A percentile compares a stretch with the other conserved stretches of the same genome.
These are phyloP conservation scores for Actinia tenebrosa DNA, from an alignment of 64 coral and sea anemone species.

Conservation along the genomic window DNA sequence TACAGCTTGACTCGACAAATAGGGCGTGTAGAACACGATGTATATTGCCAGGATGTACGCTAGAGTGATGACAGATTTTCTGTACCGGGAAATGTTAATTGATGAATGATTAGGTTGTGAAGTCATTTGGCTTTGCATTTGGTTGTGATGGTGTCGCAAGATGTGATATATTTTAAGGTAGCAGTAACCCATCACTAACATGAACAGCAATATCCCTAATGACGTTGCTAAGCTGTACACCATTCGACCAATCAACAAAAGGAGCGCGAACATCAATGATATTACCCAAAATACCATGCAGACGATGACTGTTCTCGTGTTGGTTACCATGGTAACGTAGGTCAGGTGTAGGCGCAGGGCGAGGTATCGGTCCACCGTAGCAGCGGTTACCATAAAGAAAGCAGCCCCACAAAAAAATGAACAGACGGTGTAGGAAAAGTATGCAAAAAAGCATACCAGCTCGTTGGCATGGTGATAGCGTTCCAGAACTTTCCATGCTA, in stretches of 20 bases:
- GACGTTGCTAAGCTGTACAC: neutral
- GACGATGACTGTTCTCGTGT: neutral
- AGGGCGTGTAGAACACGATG: neutral
- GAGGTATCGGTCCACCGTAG: neutral
- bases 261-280: neutral
- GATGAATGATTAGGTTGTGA: neutral
- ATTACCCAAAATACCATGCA: neutral
- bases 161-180: slow-evolving; percentile 11
- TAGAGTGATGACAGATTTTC: neutral
- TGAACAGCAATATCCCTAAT: neutral
- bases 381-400: neutral
- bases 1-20: neutral
- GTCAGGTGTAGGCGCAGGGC: neutral
- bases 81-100: neutral
- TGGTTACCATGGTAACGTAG: neutral
- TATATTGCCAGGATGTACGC: neutral
- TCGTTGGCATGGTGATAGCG: neutral
- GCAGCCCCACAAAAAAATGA: neutral
- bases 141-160: neutral
- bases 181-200: neutral
- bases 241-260: neutral
- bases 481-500: neutral
- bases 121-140: neutral
- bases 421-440: neutral
- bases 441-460: neutral